Percentiles rank a stretch among this genome's conserved stretches.
These are phyloP conservation scores for Stichodactyla mertensii DNA, from an alignment of 64 coral and sea anemone species.

Conservation along the genomic window DNA sequence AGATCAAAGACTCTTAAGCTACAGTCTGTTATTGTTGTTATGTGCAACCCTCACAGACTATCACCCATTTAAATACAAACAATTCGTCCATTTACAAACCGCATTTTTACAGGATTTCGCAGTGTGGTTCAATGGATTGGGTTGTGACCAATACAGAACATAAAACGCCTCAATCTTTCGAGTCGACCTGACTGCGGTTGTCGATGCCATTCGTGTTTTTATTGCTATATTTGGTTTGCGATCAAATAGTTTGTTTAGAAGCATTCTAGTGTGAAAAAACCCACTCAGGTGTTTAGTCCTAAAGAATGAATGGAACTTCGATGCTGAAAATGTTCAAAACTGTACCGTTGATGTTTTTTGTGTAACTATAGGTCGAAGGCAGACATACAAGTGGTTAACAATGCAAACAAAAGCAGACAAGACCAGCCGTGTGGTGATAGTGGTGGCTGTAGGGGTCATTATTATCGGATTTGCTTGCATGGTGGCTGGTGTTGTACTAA, in stretches of 20 bases:
- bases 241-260: not conserved
- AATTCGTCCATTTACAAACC: conserved; percentile 9
- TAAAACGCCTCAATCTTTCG: not conserved
- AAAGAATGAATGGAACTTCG: not conserved
- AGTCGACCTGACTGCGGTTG: conserved; percentile 7
- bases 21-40: not conserved
- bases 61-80: not conserved
- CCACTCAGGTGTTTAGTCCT: not conserved
- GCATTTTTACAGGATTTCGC: not conserved
- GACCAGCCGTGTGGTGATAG: not conserved
- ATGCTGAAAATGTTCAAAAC: not conserved
- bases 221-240: not conserved
- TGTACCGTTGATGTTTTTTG: not conserved
- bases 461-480: conserved; percentile 39
- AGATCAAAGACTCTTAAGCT: not conserved
- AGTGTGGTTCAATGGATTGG: not conserved
- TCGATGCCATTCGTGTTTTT: not conserved
- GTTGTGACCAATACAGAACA: not conserved
- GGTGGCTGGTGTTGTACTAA: conserved; percentile 30
- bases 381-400: not conserved
- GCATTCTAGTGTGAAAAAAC: conserved; percentile 1
- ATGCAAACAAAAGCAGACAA: conserved; percentile 10
- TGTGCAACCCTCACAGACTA: not conserved
- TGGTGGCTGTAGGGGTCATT: conserved; percentile 20
- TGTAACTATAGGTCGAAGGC: not conserved